phyloP scores from a whole-genome alignment of 1,140 invertebrate genomes.

The honey bee (Apis mellifera) region Amel_HAv3.1 CM009935.2:7944001-7944500 shows the following conservation, averaged over 20 bases:
- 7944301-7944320: constrained; percentile 81
- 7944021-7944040: no score
- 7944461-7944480: constrained; percentile 72
- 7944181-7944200: constrained; percentile 54
- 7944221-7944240: constrained; percentile 60
- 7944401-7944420: constrained; percentile 82
- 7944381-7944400: constrained; percentile 82
- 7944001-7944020: no score
- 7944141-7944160: constrained; percentile 26
- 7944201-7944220: constrained; percentile 63
- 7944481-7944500: constrained; percentile 61
- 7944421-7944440: constrained; percentile 81
- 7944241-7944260: no score
- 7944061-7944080: no score
- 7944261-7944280: no score
- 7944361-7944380: constrained; percentile 66
- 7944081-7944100: neutral
- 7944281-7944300: constrained; percentile 62
- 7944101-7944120: constrained; percentile 7
- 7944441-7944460: constrained; percentile 80
- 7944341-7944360: constrained; percentile 16
- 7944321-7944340: constrained; percentile 79
- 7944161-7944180: constrained; percentile 45
- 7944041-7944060: no score
- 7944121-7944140: neutral